Evolutionary conservation across 2,888 invertebrate species (phyloP).

Genomic region (Acronicta aceris): DNA sequence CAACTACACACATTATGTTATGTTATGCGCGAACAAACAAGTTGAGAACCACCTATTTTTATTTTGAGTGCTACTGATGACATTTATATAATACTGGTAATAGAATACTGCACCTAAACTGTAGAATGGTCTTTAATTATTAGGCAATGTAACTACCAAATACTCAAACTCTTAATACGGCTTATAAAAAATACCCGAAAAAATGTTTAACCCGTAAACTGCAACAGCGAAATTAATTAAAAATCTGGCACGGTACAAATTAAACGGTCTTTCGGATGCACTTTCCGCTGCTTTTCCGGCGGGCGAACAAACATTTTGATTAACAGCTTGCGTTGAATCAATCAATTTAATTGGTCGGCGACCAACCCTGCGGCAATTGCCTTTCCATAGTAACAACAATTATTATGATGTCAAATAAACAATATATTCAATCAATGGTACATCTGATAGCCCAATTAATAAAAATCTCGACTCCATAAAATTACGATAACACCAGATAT

Average conservation of each 20-base stretch:
- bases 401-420: constrained; percentile 7
- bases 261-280: constrained; percentile 69
- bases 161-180: neutral
- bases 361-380: constrained; percentile 30
- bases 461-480: neutral
- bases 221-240: constrained; percentile 66
- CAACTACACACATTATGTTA: no score
- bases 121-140: no score
- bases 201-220: constrained; percentile 36
- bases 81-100: no score
- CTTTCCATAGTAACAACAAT: constrained; percentile 45
- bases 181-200: constrained; percentile 33
- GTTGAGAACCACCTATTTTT: no score
- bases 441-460: neutral
- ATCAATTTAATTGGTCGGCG: constrained; percentile 73
- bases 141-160: neutral
- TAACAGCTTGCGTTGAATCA: constrained; percentile 72
- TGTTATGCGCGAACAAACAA: no score
- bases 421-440: neutral
- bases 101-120: no score
- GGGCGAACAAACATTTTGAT: constrained; percentile 71
- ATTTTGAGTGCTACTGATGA: no score
- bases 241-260: constrained; percentile 65
- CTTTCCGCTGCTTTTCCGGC: constrained; percentile 63
- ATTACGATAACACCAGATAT: neutral